A percentile compares a stretch with the other conserved stretches of the same genome.
These are phyloP conservation scores for Temnothorax nylanderi DNA, from an alignment of 1,140 invertebrate genomes.

Conservation along the genomic window DNA sequence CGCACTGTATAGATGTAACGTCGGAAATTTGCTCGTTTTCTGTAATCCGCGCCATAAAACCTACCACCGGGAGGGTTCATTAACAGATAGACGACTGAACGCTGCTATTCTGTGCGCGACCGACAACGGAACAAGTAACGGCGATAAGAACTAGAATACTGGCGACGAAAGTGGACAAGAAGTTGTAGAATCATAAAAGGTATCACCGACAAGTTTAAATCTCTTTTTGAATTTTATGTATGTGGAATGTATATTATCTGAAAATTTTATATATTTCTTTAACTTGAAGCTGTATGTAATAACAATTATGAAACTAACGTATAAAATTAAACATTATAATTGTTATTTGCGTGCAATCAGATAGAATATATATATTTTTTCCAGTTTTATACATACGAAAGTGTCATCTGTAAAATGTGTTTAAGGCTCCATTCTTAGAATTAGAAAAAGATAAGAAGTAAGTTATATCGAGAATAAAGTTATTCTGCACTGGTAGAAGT, in stretches of 20 bases:
- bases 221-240: not conserved
- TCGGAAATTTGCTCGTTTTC: conserved; percentile 65
- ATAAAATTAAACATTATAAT: not conserved
- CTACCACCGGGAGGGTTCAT: conserved; percentile 20
- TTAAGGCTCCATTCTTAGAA: not conserved
- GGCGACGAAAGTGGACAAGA: not conserved
- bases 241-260: not conserved
- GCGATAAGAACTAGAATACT: conserved; percentile 36
- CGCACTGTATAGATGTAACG: conserved; percentile 65
- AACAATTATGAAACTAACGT: not conserved
- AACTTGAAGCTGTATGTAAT: not conserved
- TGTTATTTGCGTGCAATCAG: not conserved
- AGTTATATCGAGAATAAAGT: too few relatives aligned
- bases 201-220: not conserved
- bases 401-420: not conserved
- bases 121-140: conserved; percentile 17
- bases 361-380: not conserved
- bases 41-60: conserved; percentile 36
- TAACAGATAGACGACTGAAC: conserved; percentile 37
- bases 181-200: not conserved
- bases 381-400: not conserved
- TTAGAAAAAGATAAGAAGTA: too few relatives aligned
- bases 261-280: not conserved
- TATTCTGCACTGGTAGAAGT: too few relatives aligned
- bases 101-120: conserved; percentile 1